Conservation (phyloP, 2,113 vertebrate genomes). For the Nannobrachium achirus region DNA sequence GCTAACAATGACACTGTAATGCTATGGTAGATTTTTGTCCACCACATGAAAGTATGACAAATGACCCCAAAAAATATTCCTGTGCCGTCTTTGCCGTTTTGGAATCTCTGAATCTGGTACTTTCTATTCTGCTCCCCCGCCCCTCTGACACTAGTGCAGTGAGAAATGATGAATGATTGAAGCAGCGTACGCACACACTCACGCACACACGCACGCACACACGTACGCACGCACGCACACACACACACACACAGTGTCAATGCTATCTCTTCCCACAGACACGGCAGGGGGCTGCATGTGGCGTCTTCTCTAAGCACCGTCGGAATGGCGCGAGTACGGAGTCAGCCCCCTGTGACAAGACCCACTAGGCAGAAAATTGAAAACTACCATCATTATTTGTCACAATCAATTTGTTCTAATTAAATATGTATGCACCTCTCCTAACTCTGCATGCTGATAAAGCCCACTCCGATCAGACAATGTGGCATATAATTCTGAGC, state of each 20-base stretch:
- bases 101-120: constrained; percentile 41
- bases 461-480: constrained; percentile 10
- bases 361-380: constrained; percentile 70
- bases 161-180: constrained; percentile 67
- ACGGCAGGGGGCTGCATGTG: constrained; percentile 26
- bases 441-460: constrained; percentile 25
- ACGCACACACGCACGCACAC: not conserved
- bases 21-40: constrained; percentile 31
- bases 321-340: constrained; percentile 43
- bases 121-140: constrained; percentile 46
- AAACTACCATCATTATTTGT: constrained; percentile 66
- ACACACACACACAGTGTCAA: constrained; percentile 13
- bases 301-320: constrained; percentile 37
- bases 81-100: constrained; percentile 29
- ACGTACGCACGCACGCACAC: constrained; percentile 5
- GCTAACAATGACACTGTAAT: constrained; percentile 8
- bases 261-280: constrained; percentile 65
- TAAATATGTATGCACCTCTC: constrained; percentile 62
- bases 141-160: constrained; percentile 44
- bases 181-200: constrained; percentile 17
- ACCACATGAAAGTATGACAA: constrained; percentile 48
- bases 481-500: not conserved
- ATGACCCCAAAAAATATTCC: constrained; percentile 23
- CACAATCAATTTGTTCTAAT: constrained; percentile 65
- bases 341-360: constrained; percentile 64